A percentile compares a stretch with the other conserved stretches of the same genome.
These are phyloP conservation scores for Ctenopoma kingsleyae DNA, from an alignment of 2,797 vertebrate genomes.

Conservation along the genomic window DNA sequence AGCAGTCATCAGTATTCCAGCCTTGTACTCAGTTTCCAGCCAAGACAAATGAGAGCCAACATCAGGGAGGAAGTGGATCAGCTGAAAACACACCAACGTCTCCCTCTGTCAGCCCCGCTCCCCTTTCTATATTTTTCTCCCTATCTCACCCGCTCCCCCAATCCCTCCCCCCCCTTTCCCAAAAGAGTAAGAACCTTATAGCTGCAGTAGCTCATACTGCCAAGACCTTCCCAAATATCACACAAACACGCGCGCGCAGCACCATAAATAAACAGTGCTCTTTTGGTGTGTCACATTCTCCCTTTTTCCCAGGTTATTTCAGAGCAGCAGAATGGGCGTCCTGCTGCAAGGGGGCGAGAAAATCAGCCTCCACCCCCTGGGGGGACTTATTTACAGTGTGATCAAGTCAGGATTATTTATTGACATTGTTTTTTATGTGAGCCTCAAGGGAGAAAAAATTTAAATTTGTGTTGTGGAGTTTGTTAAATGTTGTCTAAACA, in stretches of 20 bases:
- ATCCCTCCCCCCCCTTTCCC: background rate
- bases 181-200: constrained; percentile 30
- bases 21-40: constrained; percentile 66
- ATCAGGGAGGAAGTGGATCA: constrained; percentile 79
- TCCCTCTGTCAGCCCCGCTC: constrained; percentile 52
- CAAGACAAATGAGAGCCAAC: constrained; percentile 80
- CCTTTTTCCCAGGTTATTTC: constrained; percentile 35
- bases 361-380: constrained; percentile 12
- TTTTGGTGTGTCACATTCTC: constrained; percentile 11
- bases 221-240: constrained; percentile 12
- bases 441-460: constrained; percentile 1
- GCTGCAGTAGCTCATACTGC: constrained; percentile 34
- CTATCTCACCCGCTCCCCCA: constrained; percentile 1
- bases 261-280: constrained; percentile 40
- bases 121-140: constrained; percentile 44
- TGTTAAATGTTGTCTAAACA: constrained; percentile 20
- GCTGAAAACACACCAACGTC: constrained; percentile 75
- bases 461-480: constrained; percentile 3
- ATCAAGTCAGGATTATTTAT: constrained; percentile 23
- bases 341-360: background rate
- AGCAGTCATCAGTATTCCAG: constrained; percentile 77
- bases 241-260: constrained; percentile 5
- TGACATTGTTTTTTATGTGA: constrained; percentile 23
- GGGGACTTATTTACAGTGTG: constrained; percentile 22
- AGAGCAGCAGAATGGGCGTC: constrained; percentile 10